Conservation (phyloP, 2,888 invertebrate genomes). For the Catocala sponsa region DNA sequence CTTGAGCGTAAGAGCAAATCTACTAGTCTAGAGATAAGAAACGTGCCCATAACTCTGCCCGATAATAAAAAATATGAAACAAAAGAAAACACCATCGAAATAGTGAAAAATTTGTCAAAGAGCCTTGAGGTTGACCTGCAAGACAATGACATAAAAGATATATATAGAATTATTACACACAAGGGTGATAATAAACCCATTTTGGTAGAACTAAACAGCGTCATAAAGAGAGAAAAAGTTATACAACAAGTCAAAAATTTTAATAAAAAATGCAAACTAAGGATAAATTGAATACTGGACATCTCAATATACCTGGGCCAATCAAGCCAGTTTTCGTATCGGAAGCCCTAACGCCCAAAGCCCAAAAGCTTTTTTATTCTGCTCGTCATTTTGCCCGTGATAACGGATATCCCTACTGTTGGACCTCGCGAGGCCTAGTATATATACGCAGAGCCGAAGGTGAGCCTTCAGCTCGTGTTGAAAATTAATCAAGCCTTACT, state of each 20-base stretch:
- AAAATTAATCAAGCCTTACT: neutral
- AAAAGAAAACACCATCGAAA: conserved; percentile 3
- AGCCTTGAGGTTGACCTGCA: neutral
- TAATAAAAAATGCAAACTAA: conserved; percentile 1
- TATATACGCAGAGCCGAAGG: too few species aligned
- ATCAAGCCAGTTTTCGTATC: conserved; percentile 2
- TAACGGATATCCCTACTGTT: neutral
- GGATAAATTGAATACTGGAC: neutral
- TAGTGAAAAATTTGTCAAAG: conserved; percentile 2
- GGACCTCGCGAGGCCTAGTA: too few species aligned
- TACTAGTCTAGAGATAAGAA: conserved; percentile 7
- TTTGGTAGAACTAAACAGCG: conserved; percentile 15
- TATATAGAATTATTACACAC: neutral
- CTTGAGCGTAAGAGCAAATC: conserved; percentile 2
- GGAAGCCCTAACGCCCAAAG: conserved; percentile 1
- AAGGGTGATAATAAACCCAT: conserved; percentile 14
- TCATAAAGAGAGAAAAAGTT: conserved; percentile 13
- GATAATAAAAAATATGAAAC: conserved; percentile 8
- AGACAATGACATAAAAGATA: conserved; percentile 2
- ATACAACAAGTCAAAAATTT: conserved; percentile 7
- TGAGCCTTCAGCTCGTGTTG: neutral
- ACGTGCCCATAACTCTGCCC: neutral
- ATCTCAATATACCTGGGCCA: conserved; percentile 8
- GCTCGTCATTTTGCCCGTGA: neutral
- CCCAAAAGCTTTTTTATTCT: conserved; percentile 1